Evolutionary conservation across 2,888 invertebrate species (phyloP).

Genomic region (Anaspis maculata): DNA sequence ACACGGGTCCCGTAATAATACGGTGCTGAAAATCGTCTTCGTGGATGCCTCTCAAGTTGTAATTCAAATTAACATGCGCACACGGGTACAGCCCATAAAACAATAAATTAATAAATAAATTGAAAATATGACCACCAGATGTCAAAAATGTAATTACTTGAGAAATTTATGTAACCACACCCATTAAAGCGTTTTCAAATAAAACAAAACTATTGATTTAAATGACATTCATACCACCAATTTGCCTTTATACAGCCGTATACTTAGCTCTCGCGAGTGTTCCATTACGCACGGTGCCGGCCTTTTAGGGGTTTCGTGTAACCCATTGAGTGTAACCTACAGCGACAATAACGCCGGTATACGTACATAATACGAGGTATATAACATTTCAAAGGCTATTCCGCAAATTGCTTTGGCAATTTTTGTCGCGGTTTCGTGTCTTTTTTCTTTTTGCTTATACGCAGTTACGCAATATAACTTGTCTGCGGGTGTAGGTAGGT

Average conservation of each 20-base stretch:
- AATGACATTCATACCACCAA: constrained; percentile 13
- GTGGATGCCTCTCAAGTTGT: no score
- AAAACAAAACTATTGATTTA: constrained; percentile 16
- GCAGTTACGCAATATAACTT: no score
- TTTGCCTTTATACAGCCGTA: constrained; percentile 12
- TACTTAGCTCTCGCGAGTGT: constrained; percentile 4
- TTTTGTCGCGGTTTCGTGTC: no score
- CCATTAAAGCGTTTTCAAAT: constrained; percentile 19
- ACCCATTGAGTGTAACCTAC: constrained; percentile 6
- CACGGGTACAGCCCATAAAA: background rate
- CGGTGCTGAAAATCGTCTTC: no score
- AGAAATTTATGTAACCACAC: constrained; percentile 26
- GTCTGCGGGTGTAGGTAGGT: no score
- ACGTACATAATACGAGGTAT: no score
- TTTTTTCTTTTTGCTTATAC: no score
- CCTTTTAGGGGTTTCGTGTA: constrained; percentile 11
- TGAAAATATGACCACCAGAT: constrained; percentile 26
- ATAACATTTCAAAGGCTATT: no score
- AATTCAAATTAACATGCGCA: background rate
- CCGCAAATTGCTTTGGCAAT: no score
- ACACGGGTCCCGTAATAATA: no score
- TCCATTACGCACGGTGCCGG: constrained; percentile 12
- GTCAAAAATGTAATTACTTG: constrained; percentile 31
- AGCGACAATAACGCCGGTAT: no score
- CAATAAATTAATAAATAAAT: constrained; percentile 10